These are phyloP conservation scores for Drosophila takahashii DNA, from an alignment of 1,140 invertebrate species.

Conservation along the genomic window DNA sequence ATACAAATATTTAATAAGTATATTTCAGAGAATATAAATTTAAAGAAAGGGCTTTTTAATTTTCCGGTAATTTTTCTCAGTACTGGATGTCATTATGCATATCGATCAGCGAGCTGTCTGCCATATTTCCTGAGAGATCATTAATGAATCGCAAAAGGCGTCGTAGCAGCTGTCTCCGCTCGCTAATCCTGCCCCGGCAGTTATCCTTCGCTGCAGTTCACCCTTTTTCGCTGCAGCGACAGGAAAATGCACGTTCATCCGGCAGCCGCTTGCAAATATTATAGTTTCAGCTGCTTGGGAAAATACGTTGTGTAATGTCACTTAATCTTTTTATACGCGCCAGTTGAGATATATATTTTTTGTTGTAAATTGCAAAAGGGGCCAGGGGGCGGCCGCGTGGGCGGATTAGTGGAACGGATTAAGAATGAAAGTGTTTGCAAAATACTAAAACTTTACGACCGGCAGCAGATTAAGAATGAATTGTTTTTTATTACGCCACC, in stretches of 20 bases:
- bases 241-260: constrained; percentile 39
- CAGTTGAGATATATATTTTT: constrained; percentile 24
- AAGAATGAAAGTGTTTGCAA: constrained; percentile 82
- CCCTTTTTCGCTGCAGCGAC: constrained; percentile 24
- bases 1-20: no score
- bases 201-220: constrained; percentile 28
- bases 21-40: background rate
- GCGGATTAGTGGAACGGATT: constrained; percentile 74
- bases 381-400: constrained; percentile 9
- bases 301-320: constrained; percentile 66
- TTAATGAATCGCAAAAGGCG: constrained; percentile 40
- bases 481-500: constrained; percentile 70
- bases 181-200: constrained; percentile 20
- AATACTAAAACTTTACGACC: constrained; percentile 63
- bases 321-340: constrained; percentile 72
- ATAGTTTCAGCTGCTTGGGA: constrained; percentile 70
- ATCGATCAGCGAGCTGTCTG: background rate
- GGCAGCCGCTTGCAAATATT: constrained; percentile 1
- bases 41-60: background rate
- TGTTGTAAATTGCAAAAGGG: constrained; percentile 27
- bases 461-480: constrained; percentile 77
- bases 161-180: constrained; percentile 30
- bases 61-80: background rate
- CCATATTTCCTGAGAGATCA: constrained; percentile 22
- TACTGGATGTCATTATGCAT: background rate